Base-by-base conservation (phyloP, 2,797 vertebrate genomes). In the Lutjanus argentimaculatus region DNA sequence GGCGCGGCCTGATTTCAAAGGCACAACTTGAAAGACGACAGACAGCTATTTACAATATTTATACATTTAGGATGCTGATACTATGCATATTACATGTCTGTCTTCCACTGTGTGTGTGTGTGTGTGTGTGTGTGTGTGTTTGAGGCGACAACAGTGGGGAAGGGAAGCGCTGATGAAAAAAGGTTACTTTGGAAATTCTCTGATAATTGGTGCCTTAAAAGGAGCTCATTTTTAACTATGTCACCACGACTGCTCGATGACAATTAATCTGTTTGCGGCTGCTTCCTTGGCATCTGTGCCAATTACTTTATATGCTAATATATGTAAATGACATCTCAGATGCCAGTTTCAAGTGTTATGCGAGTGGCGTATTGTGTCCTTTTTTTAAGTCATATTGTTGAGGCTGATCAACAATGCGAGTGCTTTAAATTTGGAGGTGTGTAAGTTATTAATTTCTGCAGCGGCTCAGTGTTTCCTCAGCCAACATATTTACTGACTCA, bases 241-340 rank as follows among this genome's bases (percentile, higher is more conserved):
- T 96, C 95, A 95, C 95, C 89, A 85, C 89, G 91, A 93, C 94
- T 92, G 94, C 91, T 95, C 91, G 92, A 94, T 95, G 95, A 96
- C 96, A 96, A 95, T 96, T 95, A 96, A 96, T 96, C 92, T 95
- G 95, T 96, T 95, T 96, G 95, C 87, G 93, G 91, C 91, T 95
- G 94, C 94, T 95, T 95, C 93, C 93, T 95, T 95, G 95, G 96
- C 96, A 96, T 96, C 96, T 96, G 96, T 95, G 95, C 95, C 95
- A 95, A 95, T 96, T 96, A 96, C 95, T 96, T 96, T 96, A 95
- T 96, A 96, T 96, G 96, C 95, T 95, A 96, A 96, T 96, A 91
- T 96, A 96, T 96, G 96, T 94, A 96, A 96, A 96, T 96, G 92
- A 94, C 93, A 92, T 93, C 94, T 95, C 94, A 94, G 93, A 95